Conservation (phyloP, 2,113 vertebrate genomes). For the Lasiurus borealis region DNA sequence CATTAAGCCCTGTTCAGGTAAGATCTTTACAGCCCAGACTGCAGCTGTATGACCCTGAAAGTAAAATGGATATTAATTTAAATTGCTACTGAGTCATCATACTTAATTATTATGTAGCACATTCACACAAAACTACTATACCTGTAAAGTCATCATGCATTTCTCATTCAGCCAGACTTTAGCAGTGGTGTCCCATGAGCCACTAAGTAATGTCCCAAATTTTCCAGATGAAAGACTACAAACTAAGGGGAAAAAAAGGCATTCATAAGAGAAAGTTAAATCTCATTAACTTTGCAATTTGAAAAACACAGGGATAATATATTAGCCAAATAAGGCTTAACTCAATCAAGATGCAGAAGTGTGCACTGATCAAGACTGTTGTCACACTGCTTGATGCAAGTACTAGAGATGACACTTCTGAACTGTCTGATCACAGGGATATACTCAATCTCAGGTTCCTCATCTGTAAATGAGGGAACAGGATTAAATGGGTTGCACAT, state of each 20-base stretch:
- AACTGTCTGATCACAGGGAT: not conserved
- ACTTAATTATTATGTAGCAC: slow-evolving; percentile 50
- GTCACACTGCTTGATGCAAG: not conserved
- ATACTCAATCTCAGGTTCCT: not conserved
- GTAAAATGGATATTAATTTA: slow-evolving; percentile 55
- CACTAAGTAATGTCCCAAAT: slow-evolving; percentile 97
- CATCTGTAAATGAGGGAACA: not conserved
- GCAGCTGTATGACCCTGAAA: slow-evolving; percentile 95
- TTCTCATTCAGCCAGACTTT: slow-evolving; percentile 99
- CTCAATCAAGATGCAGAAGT: not conserved
- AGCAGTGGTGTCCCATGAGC: slow-evolving; percentile 98
- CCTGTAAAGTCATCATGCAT: slow-evolving; percentile 99
- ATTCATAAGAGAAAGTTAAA: slow-evolving; percentile 26
- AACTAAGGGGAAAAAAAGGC: slow-evolving; percentile 86
- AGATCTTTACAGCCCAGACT: slow-evolving; percentile 96
- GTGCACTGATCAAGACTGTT: not conserved
- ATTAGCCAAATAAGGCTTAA: slow-evolving; percentile 38
- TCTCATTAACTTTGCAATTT: slow-evolving; percentile 7
- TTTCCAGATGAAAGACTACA: slow-evolving; percentile 97
- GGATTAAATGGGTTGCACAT: not conserved
- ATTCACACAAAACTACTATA: slow-evolving; percentile 80
- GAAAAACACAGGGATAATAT: not conserved
- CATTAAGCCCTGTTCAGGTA: slow-evolving; percentile 98
- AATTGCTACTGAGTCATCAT: slow-evolving; percentile 13
- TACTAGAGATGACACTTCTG: not conserved